These are phyloP conservation scores for Amphipoea oculea DNA, from an alignment of 2,888 invertebrate genomes.

Conservation along the genomic window DNA sequence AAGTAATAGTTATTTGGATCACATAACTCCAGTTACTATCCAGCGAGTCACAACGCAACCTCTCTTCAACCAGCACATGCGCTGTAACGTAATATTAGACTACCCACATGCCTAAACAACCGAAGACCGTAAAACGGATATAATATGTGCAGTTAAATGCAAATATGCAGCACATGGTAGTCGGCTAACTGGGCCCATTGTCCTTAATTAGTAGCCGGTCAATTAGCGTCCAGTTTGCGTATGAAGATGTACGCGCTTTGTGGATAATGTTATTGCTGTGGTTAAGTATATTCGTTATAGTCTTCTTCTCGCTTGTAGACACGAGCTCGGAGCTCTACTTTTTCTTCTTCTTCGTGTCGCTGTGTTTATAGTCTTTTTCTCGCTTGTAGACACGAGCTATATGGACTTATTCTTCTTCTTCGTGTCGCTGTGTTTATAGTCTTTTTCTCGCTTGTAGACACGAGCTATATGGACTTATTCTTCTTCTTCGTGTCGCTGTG, in stretches of 20 bases:
- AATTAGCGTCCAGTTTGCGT: conserved; percentile 51
- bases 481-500: too few relatives aligned
- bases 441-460: too few relatives aligned
- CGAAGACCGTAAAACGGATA: conserved; percentile 37
- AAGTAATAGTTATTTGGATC: not conserved
- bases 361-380: too few relatives aligned
- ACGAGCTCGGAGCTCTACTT: not conserved
- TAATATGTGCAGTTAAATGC: conserved; percentile 56
- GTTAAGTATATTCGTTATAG: not conserved
- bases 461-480: too few relatives aligned
- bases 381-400: too few relatives aligned
- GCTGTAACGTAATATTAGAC: conserved; percentile 37
- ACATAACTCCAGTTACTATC: conserved; percentile 12
- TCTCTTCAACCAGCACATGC: conserved; percentile 21
- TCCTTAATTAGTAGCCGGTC: conserved; percentile 62
- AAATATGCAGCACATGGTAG: conserved; percentile 52
- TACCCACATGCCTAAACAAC: conserved; percentile 20
- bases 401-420: too few relatives aligned
- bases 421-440: too few relatives aligned
- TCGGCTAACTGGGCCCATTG: conserved; percentile 51
- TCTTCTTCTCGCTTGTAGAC: not conserved
- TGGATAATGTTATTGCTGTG: conserved; percentile 15
- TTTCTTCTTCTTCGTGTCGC: not conserved
- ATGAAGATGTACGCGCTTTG: conserved; percentile 23
- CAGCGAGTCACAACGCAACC: conserved; percentile 13